Conservation (phyloP, 1,140 invertebrate species). For the Drosophila pandora region DNA sequence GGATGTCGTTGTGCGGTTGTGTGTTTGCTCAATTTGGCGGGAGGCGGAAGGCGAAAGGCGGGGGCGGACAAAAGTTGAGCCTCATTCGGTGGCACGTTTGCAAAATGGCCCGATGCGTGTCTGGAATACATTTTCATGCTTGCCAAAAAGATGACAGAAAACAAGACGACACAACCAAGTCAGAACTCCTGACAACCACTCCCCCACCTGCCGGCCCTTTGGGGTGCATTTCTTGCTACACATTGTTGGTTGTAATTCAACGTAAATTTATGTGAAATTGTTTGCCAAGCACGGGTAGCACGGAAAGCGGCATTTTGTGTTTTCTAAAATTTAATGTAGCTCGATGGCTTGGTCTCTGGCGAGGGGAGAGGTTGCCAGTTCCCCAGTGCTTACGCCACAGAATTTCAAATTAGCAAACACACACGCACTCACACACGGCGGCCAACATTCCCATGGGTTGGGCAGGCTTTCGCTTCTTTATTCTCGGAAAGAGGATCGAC, state of each 20-base stretch:
- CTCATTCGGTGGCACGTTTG: conserved; percentile 81
- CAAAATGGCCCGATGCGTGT: conserved; percentile 80
- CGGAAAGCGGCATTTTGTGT: conserved; percentile 71
- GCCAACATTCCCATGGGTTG: conserved; percentile 34
- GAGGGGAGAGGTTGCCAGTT: conserved; percentile 1
- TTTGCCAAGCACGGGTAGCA: conserved; percentile 53
- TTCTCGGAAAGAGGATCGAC: conserved; percentile 6
- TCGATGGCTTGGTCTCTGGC: conserved; percentile 2
- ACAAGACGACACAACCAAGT: conserved; percentile 32
- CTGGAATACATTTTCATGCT: conserved; percentile 80
- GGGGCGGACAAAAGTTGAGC: conserved; percentile 21
- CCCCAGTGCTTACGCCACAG: conserved; percentile 44
- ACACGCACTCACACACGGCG: conserved; percentile 11
- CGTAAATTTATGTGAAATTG: conserved; percentile 78
- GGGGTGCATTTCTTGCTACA: conserved; percentile 56
- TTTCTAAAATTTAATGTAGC: conserved; percentile 74
- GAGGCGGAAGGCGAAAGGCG: background rate
- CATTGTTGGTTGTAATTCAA: conserved; percentile 68
- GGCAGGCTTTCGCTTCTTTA: conserved; percentile 27
- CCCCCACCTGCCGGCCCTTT: conserved; percentile 4
- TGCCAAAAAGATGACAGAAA: conserved; percentile 64
- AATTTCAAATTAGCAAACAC: conserved; percentile 62
- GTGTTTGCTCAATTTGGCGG: conserved; percentile 25
- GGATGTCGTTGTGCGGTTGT: conserved; percentile 62
- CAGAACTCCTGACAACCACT: conserved; percentile 21